Evolutionary conservation across 53 echinoderm and acorn worm genomes (phyloP), one percentile per base, ranked within the genome.

Genomic region (Mesocentrotus franciscanus): DNA sequence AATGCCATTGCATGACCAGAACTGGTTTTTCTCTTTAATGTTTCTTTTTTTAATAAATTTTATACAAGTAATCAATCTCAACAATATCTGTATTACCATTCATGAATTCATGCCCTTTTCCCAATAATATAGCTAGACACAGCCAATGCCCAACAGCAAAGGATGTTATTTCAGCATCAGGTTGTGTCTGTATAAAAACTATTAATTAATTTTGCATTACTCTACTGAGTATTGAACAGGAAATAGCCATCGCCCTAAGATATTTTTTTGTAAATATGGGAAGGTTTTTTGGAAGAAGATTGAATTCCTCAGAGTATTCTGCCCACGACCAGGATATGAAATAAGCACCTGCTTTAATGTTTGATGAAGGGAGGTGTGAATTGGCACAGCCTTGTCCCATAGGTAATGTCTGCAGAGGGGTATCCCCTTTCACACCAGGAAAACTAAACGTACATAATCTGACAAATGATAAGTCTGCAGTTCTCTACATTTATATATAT

Each of bases 321-420:
- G 87, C n/a, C 58, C 26, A 22, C 26, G 4, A 55, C 87, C 91
- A 64, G 15, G 29, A 29, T 60, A 90, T 78, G 56, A 61, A 64
- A 64, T 91, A 62, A 66, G 62, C 90, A 59, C 32, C 90, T 66
- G 34, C 91, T 62, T 91, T 66, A 91, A 91, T 91, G 66, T 64
- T 91, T 91, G 34, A 91, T 91, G 36, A 91, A 24, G 91, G 11
- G 16, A 91, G 36, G 91, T 91, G 91, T 36, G 91, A 62, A 91
- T 18, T 36, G 62, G 62, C 34, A 22, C 91, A 62, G 20, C 33
- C 35, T 91, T 30, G 18, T 66, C 91, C 91, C 91, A 26, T 64
- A 15, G n/a, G 61, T 61, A 33, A 59, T 64, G 68, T 58, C 58
- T 58, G 16, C 29, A 30, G 91, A 20, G 34, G 66, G 35, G 20